Evolutionary conservation across 1,140 invertebrate genomes (phyloP).

Genomic region (Eurosta solidaginis): DNA sequence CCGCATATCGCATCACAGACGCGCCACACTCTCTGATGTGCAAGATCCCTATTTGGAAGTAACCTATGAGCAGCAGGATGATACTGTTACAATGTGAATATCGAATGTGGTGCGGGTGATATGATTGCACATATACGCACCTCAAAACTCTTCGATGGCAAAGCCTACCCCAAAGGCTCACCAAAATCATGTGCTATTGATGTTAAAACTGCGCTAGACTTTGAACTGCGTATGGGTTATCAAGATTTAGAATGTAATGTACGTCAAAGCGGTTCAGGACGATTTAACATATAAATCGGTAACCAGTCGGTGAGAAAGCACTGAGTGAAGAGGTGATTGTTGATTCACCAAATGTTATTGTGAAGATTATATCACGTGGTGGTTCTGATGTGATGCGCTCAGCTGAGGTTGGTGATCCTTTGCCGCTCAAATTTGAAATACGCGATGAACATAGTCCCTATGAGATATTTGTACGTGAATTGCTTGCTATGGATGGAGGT

Average conservation of each 20-base stretch:
- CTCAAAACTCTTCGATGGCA: slow-evolving; percentile 90
- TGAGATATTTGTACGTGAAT: slow-evolving; percentile 91
- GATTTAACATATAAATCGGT: slow-evolving; percentile 92
- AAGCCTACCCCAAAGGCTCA: slow-evolving; percentile 91
- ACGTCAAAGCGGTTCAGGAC: slow-evolving; percentile 79
- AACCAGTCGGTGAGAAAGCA: slow-evolving; percentile 79
- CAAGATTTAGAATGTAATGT: slow-evolving; percentile 90
- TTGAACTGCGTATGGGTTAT: slow-evolving; percentile 88
- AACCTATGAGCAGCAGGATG: slow-evolving; percentile 90
- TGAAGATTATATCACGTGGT: slow-evolving; percentile 84
- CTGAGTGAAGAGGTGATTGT: slow-evolving; percentile 84
- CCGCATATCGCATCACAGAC: slow-evolving; percentile 88
- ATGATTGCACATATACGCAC: slow-evolving; percentile 92
- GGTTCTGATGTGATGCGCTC: slow-evolving; percentile 76
- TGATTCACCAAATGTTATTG: slow-evolving; percentile 89
- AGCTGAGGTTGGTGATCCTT: slow-evolving; percentile 83
- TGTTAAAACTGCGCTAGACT: slow-evolving; percentile 81
- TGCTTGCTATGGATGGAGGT: slow-evolving; percentile 92
- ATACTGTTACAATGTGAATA: slow-evolving; percentile 93
- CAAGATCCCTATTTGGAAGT: slow-evolving; percentile 90
- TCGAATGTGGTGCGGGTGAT: slow-evolving; percentile 87
- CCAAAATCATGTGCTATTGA: slow-evolving; percentile 90
- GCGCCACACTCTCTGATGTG: slow-evolving; percentile 85
- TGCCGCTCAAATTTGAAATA: slow-evolving; percentile 90
- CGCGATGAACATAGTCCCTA: slow-evolving; percentile 89